Percentiles rank a stretch among this genome's conserved stretches.
Evolutionary conservation across 64 coral and sea anemone species (phyloP).

Genomic region (Exaiptasia diaphana): DNA sequence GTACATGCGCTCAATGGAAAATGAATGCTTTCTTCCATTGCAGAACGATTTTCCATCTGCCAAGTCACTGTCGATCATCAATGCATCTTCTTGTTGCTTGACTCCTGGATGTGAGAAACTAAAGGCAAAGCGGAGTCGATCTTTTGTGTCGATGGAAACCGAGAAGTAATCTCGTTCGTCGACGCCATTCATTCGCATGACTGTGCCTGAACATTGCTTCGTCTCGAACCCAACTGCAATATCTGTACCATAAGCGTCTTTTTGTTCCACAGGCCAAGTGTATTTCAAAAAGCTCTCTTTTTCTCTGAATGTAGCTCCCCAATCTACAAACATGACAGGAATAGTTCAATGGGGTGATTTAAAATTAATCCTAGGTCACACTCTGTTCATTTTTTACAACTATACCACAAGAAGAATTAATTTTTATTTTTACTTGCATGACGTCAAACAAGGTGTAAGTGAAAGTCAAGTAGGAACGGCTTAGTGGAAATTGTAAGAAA

Average conservation of each 20-base stretch:
- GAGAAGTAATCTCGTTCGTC: neutral
- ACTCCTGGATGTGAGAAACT: neutral
- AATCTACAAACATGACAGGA: slow-evolving; percentile 41
- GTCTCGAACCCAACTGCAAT: slow-evolving; percentile 73
- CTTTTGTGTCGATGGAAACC: neutral
- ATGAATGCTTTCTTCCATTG: slow-evolving; percentile 15
- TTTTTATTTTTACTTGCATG: no score
- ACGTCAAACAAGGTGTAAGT: no score
- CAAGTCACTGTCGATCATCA: neutral
- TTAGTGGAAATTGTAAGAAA: no score
- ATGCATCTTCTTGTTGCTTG: neutral
- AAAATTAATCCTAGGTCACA: neutral
- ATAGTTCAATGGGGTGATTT: neutral
- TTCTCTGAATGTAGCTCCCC: slow-evolving; percentile 58
- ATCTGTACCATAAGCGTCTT: slow-evolving; percentile 28
- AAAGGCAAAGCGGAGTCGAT: slow-evolving; percentile 33
- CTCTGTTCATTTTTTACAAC: no score
- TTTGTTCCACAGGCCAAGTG: neutral
- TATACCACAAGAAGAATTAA: no score
- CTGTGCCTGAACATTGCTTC: slow-evolving; percentile 35
- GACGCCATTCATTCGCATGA: slow-evolving; percentile 43
- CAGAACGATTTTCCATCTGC: slow-evolving; percentile 49
- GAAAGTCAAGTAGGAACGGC: no score
- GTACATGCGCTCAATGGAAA: slow-evolving; percentile 36
- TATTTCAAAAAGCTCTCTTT: slow-evolving; percentile 51